Evolutionary conservation across 2,797 vertebrate genomes (phyloP).

Genomic region (Loriculus beryllinus): DNA sequence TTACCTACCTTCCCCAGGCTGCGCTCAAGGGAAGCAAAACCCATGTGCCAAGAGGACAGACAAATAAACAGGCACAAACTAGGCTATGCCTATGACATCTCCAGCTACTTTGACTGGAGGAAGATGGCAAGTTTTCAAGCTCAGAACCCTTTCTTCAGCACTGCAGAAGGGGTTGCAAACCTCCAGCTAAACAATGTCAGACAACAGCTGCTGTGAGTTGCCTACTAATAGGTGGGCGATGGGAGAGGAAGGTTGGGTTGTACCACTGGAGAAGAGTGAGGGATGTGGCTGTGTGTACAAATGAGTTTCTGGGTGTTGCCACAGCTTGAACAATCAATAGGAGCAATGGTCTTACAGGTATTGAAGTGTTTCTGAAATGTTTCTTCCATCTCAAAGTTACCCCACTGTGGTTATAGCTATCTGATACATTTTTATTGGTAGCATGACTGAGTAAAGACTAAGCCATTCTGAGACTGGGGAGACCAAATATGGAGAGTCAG

Average conservation of each 20-base stretch:
- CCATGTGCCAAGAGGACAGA: background rate
- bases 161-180: background rate
- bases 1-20: background rate
- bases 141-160: background rate
- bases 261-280: background rate
- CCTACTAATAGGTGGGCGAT: background rate
- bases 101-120: background rate
- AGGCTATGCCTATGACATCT: background rate
- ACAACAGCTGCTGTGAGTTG: background rate
- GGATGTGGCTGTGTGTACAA: background rate
- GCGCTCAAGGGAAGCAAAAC: background rate
- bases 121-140: background rate
- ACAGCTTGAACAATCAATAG: background rate
- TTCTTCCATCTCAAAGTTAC: background rate
- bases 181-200: background rate
- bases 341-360: background rate
- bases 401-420: rapidly evolving
- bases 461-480: background rate
- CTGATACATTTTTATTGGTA: background rate
- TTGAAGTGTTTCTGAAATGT: background rate
- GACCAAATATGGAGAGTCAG: background rate
- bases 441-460: background rate
- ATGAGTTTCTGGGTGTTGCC: background rate
- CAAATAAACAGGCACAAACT: background rate
- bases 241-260: background rate